These are phyloP conservation scores for Eilema caniola DNA, from an alignment of 2,888 invertebrate species.

Conservation along the genomic window DNA sequence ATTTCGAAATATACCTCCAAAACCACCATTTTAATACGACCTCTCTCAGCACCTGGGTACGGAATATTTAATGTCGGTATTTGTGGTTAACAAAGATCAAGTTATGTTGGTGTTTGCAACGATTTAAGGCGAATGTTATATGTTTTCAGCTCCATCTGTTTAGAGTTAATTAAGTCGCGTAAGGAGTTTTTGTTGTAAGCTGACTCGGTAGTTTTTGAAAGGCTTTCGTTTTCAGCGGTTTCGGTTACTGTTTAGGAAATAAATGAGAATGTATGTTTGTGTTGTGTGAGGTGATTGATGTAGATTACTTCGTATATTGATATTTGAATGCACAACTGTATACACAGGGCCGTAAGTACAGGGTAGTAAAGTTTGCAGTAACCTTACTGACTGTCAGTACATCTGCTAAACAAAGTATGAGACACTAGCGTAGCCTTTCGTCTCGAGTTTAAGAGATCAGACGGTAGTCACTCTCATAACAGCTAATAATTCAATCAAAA, in stretches of 20 bases:
- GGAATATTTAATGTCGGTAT: constrained; percentile 11
- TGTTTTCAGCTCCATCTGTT: constrained; percentile 51
- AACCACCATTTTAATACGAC: constrained; percentile 27
- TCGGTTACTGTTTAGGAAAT: not conserved
- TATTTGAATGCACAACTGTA: no score
- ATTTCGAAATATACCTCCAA: constrained; percentile 38
- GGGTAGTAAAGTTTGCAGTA: no score
- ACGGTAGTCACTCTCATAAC: no score
- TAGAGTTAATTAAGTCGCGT: constrained; percentile 52
- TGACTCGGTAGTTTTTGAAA: constrained; percentile 49
- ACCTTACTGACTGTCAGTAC: no score
- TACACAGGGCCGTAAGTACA: no score
- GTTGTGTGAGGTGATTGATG: constrained; percentile 12
- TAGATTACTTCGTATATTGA: not conserved
- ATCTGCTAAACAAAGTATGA: no score
- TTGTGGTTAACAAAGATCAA: constrained; percentile 18
- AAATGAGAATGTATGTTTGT: constrained; percentile 10
- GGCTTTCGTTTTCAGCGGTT: constrained; percentile 26
- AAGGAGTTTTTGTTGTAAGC: constrained; percentile 49
- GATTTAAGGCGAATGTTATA: constrained; percentile 45
- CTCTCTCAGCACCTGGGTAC: constrained; percentile 7
- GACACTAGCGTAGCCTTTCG: no score
- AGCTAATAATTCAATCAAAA: no score
- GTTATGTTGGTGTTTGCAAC: constrained; percentile 34
- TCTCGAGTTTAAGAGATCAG: no score